Evolutionary conservation across 35 echinoderm and acorn worm species (phyloP).

Genomic region (Heliocidaris tuberculata): DNA sequence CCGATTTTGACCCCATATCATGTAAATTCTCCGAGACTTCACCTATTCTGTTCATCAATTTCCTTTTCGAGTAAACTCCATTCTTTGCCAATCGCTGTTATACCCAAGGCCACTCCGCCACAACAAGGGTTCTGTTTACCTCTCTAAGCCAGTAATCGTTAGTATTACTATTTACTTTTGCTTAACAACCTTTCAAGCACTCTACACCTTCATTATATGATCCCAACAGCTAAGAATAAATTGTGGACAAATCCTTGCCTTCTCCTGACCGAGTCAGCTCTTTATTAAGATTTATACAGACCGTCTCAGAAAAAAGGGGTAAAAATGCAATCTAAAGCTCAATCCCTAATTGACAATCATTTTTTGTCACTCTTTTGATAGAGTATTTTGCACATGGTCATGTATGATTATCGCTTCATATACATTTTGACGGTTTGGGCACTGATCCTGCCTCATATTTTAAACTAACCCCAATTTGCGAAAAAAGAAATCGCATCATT

Average conservation of each 20-base stretch:
- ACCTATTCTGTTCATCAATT: not conserved
- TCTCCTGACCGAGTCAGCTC: not conserved
- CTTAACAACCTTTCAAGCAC: not conserved
- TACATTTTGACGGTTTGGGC: too few relatives aligned
- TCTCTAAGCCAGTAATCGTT: constrained; percentile 4
- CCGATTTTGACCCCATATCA: not conserved
- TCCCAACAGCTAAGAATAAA: not conserved
- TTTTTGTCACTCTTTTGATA: too few relatives aligned
- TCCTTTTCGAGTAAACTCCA: not conserved
- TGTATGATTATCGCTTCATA: too few relatives aligned
- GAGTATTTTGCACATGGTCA: too few relatives aligned
- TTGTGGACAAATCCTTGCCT: not conserved
- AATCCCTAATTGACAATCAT: too few relatives aligned
- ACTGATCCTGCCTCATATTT: too few relatives aligned
- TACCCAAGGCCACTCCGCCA: not conserved
- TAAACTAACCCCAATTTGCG: too few relatives aligned
- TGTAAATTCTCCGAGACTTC: not conserved
- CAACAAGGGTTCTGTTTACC: not conserved
- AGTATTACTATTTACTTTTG: not conserved
- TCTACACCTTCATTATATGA: not conserved
- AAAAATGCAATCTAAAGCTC: too few relatives aligned
- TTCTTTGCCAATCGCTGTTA: not conserved
- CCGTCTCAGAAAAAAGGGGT: not conserved
- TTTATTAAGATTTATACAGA: not conserved
- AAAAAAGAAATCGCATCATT: too few relatives aligned